phyloP scores from a whole-genome alignment of 2,888 invertebrate genomes.

The Adineta ricciae region DNA sequence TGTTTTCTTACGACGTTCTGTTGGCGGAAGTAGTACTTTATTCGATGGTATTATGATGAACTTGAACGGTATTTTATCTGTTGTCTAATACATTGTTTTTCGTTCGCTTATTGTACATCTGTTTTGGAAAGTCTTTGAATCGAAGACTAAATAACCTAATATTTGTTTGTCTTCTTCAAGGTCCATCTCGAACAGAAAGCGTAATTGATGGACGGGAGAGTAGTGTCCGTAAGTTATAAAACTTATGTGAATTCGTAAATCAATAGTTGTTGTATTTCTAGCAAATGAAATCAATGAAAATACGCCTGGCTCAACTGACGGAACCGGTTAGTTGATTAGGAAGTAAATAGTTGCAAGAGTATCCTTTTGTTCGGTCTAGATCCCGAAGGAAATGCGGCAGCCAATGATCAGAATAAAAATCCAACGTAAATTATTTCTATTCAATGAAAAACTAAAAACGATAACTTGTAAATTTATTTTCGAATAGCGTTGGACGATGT shows the following conservation, averaged over 20 bases:
- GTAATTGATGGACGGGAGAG: background rate
- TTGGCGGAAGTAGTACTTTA: background rate
- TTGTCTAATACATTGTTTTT: background rate
- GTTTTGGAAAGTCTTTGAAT: too few relatives aligned
- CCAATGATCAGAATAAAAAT: background rate
- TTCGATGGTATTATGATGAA: background rate
- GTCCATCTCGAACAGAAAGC: background rate
- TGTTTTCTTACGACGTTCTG: background rate
- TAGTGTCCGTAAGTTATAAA: background rate
- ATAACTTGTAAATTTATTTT: background rate
- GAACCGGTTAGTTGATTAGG: background rate
- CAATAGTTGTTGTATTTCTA: background rate
- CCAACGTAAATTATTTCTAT: background rate
- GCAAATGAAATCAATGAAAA: background rate
- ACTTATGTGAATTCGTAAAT: background rate
- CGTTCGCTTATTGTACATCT: background rate
- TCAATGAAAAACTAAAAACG: background rate
- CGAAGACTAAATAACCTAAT: too few relatives aligned
- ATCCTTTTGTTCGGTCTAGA: background rate
- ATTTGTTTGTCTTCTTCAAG: background rate
- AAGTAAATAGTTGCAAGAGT: background rate
- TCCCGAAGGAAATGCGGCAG: background rate
- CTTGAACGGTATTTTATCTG: background rate
- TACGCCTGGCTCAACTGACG: background rate
- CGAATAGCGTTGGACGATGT: background rate